Evolutionary conservation across 2,113 vertebrate species (phyloP).

Genomic region (Tricholaema leucomelas): DNA sequence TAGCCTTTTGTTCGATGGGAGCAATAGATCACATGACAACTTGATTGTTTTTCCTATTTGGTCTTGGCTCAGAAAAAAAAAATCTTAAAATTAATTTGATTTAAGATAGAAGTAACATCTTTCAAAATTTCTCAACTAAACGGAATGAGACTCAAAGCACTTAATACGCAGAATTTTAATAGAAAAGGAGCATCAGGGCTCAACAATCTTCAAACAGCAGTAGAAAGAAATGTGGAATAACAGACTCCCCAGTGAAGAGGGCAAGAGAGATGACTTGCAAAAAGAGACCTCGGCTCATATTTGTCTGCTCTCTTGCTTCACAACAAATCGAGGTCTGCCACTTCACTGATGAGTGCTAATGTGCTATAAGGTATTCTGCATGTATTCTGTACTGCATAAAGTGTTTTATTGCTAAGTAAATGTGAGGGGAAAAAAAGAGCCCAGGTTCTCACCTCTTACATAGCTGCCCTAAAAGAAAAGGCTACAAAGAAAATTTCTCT

Average conservation of each 20-base stretch:
- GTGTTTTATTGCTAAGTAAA: not conserved
- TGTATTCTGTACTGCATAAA: not conserved
- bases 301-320: not conserved
- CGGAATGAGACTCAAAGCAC: not conserved
- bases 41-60: not conserved
- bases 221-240: not conserved
- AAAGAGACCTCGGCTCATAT: not conserved
- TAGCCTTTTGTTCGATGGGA: not conserved
- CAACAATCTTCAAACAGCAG: not conserved
- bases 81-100: not conserved
- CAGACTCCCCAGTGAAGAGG: not conserved
- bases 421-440: not conserved
- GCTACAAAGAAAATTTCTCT: not conserved
- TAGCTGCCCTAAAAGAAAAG: not conserved
- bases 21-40: not conserved
- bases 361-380: not conserved
- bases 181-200: not conserved
- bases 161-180: not conserved
- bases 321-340: not conserved
- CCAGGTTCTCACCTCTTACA: not conserved
- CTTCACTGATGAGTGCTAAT: not conserved
- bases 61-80: not conserved
- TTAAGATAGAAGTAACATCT: not conserved
- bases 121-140: not conserved
- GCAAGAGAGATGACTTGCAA: not conserved